Percentiles rank a stretch among this genome's conserved stretches.
Conservation (phyloP, 2,113 vertebrate species). For the Hyaena hyaena region DNA sequence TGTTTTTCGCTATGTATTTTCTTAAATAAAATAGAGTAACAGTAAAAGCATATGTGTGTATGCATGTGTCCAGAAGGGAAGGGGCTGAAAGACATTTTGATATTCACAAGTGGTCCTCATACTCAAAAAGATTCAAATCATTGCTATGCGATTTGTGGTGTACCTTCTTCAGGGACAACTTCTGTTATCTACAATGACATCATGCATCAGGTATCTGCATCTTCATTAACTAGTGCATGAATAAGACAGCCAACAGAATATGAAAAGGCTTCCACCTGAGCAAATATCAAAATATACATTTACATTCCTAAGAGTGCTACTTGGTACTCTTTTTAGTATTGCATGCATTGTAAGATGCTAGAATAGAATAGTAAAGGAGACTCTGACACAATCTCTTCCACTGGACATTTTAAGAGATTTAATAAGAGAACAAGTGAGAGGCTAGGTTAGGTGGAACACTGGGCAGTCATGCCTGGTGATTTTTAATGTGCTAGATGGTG, state of each 20-base stretch:
- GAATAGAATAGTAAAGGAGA: neutral
- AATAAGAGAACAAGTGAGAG: conserved; percentile 30
- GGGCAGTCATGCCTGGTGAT: neutral
- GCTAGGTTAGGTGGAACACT: neutral
- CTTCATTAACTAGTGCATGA: neutral
- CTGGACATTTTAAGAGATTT: neutral
- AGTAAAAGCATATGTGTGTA: neutral
- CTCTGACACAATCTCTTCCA: neutral
- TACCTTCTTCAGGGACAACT: neutral
- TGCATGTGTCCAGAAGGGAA: neutral
- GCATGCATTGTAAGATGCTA: neutral
- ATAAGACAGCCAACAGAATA: neutral
- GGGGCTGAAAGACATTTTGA: neutral
- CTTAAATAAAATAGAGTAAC: neutral
- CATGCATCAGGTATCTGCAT: neutral
- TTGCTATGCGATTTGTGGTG: neutral
- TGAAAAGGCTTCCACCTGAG: neutral
- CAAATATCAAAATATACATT: neutral
- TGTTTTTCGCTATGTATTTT: neutral
- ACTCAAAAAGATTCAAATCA: neutral
- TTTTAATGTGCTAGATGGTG: neutral
- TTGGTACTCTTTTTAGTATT: neutral
- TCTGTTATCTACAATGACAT: neutral
- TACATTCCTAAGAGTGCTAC: neutral
- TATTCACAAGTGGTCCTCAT: neutral